Percentiles rank a stretch among this genome's conserved stretches.
Evolutionary conservation across 2,113 vertebrate species (phyloP).

Genomic region (Chaenogobius annularis): DNA sequence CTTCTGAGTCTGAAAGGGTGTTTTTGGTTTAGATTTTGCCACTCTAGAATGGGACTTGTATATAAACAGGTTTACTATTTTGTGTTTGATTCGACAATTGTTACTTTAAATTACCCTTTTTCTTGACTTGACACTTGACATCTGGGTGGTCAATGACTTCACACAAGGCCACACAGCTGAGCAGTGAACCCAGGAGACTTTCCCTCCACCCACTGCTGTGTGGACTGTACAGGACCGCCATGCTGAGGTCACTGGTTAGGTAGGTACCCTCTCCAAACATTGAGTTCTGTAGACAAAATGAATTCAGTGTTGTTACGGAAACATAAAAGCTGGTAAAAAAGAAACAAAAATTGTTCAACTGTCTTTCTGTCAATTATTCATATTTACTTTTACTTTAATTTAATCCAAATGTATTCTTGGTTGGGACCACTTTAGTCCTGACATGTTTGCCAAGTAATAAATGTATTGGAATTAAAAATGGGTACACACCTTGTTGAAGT

Average conservation of each 20-base stretch:
- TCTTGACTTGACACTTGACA: constrained; percentile 94
- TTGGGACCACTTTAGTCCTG: too few relatives aligned
- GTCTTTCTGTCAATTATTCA: too few relatives aligned
- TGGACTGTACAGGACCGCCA: constrained; percentile 95
- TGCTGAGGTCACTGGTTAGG: constrained; percentile 96
- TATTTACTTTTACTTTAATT: too few relatives aligned
- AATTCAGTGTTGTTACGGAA: neutral
- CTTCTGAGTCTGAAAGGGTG: constrained; percentile 83
- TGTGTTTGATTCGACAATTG: too few relatives aligned
- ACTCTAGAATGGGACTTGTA: neutral
- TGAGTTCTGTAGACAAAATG: constrained; percentile 81
- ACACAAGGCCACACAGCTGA: constrained; percentile 95
- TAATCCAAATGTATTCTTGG: too few relatives aligned
- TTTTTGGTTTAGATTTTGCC: neutral
- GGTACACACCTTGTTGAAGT: constrained; percentile 90
- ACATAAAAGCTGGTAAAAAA: too few relatives aligned
- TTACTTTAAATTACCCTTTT: constrained; percentile 85
- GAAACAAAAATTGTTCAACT: too few relatives aligned
- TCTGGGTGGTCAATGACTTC: constrained; percentile 98
- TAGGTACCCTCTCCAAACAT: constrained; percentile 98
- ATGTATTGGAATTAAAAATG: neutral
- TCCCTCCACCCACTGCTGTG: constrained; percentile 87
- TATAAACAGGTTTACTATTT: neutral
- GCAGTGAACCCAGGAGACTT: constrained; percentile 84
- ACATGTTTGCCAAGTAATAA: too few relatives aligned